A percentile compares a stretch with the other conserved stretches of the same genome.
These are phyloP conservation scores for Melipona beecheii DNA, from an alignment of 2,888 invertebrate species.

Conservation along the genomic window DNA sequence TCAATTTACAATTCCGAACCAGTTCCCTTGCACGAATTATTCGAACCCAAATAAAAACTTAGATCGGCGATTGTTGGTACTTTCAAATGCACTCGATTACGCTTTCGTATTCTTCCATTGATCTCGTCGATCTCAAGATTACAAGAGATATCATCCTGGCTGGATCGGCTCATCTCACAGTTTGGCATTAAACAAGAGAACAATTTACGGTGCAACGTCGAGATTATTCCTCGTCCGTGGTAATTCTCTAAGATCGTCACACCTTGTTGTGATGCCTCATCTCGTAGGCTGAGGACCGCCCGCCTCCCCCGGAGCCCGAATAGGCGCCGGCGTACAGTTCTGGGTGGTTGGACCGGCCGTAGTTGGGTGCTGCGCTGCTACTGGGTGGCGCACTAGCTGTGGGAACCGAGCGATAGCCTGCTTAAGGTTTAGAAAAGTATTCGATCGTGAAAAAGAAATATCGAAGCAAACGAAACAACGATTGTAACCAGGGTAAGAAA, in stretches of 20 bases:
- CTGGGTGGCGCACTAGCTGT: conserved; percentile 85
- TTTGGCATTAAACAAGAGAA: conserved; percentile 65
- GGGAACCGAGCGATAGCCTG: conserved; percentile 84
- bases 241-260: conserved; percentile 84
- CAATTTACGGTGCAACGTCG: conserved; percentile 70
- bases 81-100: conserved; percentile 51
- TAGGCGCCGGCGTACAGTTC: conserved; percentile 91
- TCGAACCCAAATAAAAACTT: conserved; percentile 45
- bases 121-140: conserved; percentile 40
- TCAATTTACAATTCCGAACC: conserved; percentile 50
- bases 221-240: conserved; percentile 64
- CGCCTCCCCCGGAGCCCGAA: conserved; percentile 84
- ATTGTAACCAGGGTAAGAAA: conserved; percentile 22
- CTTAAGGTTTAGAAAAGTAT: conserved; percentile 77
- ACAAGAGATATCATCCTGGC: conserved; percentile 36
- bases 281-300: conserved; percentile 87
- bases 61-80: conserved; percentile 51
- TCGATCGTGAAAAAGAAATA: conserved; percentile 66
- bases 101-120: conserved; percentile 32
- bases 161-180: conserved; percentile 68
- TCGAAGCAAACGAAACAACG: conserved; percentile 48
- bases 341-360: conserved; percentile 85
- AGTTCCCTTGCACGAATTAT: conserved; percentile 29
- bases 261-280: conserved; percentile 91
- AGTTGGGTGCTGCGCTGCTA: conserved; percentile 84